phyloP scores from a whole-genome alignment of 2,888 invertebrate genomes.

The Chalcosyrphus nemorum region DNA sequence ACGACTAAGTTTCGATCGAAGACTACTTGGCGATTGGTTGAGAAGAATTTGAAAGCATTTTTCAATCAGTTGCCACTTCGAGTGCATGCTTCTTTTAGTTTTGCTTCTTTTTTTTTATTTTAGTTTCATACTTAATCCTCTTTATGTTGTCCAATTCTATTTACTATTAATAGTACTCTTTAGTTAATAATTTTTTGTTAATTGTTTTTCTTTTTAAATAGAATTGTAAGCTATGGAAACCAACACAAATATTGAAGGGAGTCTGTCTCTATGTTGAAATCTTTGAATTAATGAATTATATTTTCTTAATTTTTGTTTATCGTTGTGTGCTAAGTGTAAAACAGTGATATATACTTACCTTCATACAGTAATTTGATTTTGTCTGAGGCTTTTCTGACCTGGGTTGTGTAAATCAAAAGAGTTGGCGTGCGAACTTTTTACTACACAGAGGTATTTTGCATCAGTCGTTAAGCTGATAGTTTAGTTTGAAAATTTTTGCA shows the following conservation, averaged over 20 bases:
- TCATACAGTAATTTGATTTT: not conserved
- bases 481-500: no score
- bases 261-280: no score
- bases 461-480: no score
- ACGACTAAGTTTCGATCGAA: conserved; percentile 72
- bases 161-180: conserved; percentile 45
- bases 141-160: conserved; percentile 69
- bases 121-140: conserved; percentile 57
- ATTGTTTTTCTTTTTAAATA: no score
- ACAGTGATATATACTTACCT: not conserved
- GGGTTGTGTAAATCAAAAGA: conserved; percentile 5
- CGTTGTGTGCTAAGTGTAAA: conserved; percentile 14
- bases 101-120: conserved; percentile 44
- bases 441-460: no score
- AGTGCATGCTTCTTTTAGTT: conserved; percentile 65
- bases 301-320: conserved; percentile 37
- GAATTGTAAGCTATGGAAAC: conserved; percentile 26
- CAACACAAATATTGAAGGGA: conserved; percentile 65
- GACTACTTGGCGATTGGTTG: conserved; percentile 50
- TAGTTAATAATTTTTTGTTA: conserved; percentile 18
- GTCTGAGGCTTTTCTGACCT: not conserved
- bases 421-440: not conserved
- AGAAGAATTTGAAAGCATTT: conserved; percentile 55
- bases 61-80: conserved; percentile 60
- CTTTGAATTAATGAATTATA: not conserved